Evolutionary conservation across 1,140 invertebrate genomes (phyloP).

Genomic region (Bombus balteatus): DNA sequence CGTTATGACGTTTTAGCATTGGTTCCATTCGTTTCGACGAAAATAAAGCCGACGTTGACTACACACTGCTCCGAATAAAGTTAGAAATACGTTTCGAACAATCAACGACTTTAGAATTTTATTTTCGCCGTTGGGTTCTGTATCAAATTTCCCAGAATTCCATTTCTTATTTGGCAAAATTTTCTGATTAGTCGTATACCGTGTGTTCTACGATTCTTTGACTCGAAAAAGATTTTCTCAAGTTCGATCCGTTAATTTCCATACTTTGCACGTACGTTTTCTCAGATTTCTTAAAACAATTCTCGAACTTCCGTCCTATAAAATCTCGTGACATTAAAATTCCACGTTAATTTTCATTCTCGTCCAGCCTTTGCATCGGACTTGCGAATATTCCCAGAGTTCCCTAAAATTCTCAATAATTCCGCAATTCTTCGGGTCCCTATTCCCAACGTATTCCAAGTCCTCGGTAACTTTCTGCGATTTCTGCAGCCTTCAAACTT

Average conservation of each 20-base stretch:
- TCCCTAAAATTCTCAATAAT: background rate
- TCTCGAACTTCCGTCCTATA: no score
- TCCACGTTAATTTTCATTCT: no score
- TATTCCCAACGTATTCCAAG: no score
- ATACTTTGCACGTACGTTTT: no score
- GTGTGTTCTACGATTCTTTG: background rate
- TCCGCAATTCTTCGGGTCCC: no score
- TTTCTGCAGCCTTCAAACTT: no score
- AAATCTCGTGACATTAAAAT: no score
- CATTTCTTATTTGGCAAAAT: background rate
- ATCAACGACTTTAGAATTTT: background rate
- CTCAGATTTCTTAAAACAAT: no score
- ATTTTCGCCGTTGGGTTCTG: background rate
- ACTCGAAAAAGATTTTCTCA: background rate
- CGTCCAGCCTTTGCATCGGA: background rate
- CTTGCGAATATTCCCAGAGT: background rate
- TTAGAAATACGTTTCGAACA: background rate
- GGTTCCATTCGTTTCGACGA: background rate
- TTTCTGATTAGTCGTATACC: background rate
- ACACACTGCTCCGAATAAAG: background rate
- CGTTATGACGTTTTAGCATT: slow-evolving; percentile 3
- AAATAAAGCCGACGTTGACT: background rate
- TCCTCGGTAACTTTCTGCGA: no score
- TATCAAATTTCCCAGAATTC: background rate
- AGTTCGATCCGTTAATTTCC: no score